A percentile compares a stretch with the other conserved stretches of the same genome.
These are phyloP conservation scores for Gallirallus australis DNA, from an alignment of 2,797 vertebrate species.

Conservation along the genomic window DNA sequence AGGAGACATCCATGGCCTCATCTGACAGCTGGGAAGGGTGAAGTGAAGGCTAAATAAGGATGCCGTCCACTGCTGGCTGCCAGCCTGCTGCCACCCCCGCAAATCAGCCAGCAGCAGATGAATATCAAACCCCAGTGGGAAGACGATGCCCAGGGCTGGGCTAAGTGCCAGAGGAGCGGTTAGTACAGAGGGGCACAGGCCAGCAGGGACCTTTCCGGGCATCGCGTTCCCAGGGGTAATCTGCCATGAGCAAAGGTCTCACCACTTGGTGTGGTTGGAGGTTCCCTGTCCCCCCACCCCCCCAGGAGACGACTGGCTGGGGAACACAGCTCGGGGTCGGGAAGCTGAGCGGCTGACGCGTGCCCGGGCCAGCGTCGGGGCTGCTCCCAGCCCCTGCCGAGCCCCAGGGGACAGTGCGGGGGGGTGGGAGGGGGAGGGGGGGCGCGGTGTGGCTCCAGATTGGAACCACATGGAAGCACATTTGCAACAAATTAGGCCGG, in stretches of 20 bases:
- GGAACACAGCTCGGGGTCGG: fast-evolving
- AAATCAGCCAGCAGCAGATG: not conserved
- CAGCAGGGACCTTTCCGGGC: not conserved
- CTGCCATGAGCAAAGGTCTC: not conserved
- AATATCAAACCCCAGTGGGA: not conserved
- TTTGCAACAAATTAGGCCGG: slow-evolving; percentile 76
- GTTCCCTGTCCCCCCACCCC: not conserved
- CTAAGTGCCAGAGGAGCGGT: not conserved
- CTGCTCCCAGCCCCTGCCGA: not conserved
- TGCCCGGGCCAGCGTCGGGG: fast-evolving
- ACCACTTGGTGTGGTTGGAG: not conserved
- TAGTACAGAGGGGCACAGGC: not conserved
- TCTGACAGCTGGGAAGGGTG: not conserved
- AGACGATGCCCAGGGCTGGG: not conserved
- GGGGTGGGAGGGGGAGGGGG: slow-evolving; percentile 14
- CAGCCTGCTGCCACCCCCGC: not conserved
- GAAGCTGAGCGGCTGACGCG: not conserved
- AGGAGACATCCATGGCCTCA: not conserved
- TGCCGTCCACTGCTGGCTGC: not conserved
- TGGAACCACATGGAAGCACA: slow-evolving; percentile 78
- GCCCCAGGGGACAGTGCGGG: not conserved
- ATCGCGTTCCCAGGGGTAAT: not conserved
- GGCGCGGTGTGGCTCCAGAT: slow-evolving; percentile 58
- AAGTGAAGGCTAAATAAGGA: not conserved
- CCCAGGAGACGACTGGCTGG: not conserved